Evolutionary conservation across 1,140 invertebrate genomes (phyloP), one percentile per base, ranked within the genome.

Genomic region (Chrysoperla carnea): DNA sequence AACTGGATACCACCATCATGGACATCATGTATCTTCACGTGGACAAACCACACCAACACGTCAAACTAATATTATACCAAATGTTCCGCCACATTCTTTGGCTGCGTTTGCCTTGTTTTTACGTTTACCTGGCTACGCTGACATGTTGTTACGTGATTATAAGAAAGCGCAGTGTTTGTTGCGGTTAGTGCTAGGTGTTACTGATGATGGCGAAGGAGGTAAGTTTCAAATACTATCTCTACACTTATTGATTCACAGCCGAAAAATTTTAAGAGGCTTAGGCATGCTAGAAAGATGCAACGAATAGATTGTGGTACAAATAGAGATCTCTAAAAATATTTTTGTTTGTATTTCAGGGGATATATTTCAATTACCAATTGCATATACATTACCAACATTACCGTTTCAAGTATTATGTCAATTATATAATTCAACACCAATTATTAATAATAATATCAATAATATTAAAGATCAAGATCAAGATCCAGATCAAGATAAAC

Each of bases 201-300:
- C 83, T 1, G 85, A 90, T 53, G 87, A 91, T 57, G 88, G 86
- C 31, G 86, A 92, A 60, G 88, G 85, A 55, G 78, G 80, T 79
- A 41, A 17, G n/a, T 7, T 40, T 14, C 5, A 23, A 23, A 23
- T 23, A 23, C 5, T 23, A 23, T 23, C 17, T 23, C n/a, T n/a
- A n/a, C n/a, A n/a, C n/a, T n/a, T n/a, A n/a, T n/a, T n/a, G n/a
- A n/a, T n/a, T n/a, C n/a, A n/a, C n/a, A n/a, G n/a, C n/a, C n/a
- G n/a, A n/a, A n/a, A n/a, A n/a, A n/a, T n/a, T n/a, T n/a, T n/a
- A n/a, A n/a, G n/a, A n/a, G n/a, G n/a, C n/a, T n/a, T n/a, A n/a
- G n/a, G n/a, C n/a, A n/a, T n/a, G n/a, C n/a, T n/a, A n/a, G n/a
- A n/a, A n/a, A n/a, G n/a, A n/a, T n/a, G n/a, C n/a, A n/a, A n/a